Conservation (phyloP, 2,797 vertebrate species). For the Aphelocoma californica region DNA sequence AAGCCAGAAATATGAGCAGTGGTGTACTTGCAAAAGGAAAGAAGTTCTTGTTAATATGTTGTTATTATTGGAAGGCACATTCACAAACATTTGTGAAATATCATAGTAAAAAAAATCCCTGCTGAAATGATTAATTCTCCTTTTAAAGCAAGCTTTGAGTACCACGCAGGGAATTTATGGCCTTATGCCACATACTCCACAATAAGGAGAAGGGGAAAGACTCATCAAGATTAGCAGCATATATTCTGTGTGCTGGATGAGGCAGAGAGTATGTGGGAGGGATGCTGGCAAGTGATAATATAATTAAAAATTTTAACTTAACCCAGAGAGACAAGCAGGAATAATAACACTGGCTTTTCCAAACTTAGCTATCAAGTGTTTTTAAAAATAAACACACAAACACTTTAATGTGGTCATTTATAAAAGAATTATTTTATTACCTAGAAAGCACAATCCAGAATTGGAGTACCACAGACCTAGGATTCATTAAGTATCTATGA, state of each 20-base stretch:
- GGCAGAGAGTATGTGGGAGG: background rate
- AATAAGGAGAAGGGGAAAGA: background rate
- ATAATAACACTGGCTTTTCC: background rate
- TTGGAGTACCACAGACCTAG: background rate
- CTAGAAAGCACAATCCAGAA: background rate
- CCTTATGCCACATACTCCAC: background rate
- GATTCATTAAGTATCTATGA: background rate
- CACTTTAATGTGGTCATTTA: background rate
- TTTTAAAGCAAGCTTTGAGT: constrained; percentile 11
- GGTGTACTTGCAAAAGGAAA: background rate
- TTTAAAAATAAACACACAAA: background rate
- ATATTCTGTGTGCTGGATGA: background rate
- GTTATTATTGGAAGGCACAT: background rate
- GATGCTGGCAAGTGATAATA: background rate
- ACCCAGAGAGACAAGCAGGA: background rate
- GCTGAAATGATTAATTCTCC: constrained; percentile 25
- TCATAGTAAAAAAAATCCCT: background rate
- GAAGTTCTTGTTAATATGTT: background rate
- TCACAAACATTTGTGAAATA: constrained; percentile 32
- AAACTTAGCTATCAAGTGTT: background rate
- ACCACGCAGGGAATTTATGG: background rate
- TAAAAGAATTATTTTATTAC: background rate
- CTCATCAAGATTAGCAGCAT: background rate
- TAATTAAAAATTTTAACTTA: background rate
- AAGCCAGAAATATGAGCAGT: background rate